Percentiles rank a stretch among this genome's conserved stretches.
Evolutionary conservation across 2,797 vertebrate species (phyloP).

Genomic region (Amniataba percoides): DNA sequence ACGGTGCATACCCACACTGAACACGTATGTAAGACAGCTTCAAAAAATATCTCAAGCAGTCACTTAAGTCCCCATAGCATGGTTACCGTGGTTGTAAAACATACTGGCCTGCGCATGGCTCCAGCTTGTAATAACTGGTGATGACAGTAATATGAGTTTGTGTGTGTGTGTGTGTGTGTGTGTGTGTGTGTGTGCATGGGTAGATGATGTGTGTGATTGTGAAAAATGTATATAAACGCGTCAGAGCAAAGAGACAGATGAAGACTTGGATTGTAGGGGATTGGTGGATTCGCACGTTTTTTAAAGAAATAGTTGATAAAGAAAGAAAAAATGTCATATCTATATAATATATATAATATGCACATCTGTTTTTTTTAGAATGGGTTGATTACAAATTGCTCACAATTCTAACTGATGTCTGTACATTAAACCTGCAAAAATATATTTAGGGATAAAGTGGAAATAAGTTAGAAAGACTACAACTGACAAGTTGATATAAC

Average conservation of each 20-base stretch:
- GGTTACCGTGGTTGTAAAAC: slow-evolving; percentile 81
- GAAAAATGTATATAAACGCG: slow-evolving; percentile 38
- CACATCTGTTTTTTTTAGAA: background rate
- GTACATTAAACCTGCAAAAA: background rate
- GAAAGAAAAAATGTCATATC: background rate
- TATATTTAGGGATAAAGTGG: too few relatives aligned
- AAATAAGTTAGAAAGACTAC: slow-evolving; percentile 5
- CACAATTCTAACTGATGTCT: background rate
- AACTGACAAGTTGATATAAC: background rate
- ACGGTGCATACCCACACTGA: slow-evolving; percentile 27
- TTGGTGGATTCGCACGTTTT: slow-evolving; percentile 14
- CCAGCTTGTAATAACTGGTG: slow-evolving; percentile 78
- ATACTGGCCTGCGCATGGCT: slow-evolving; percentile 66
- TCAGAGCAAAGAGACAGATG: slow-evolving; percentile 21
- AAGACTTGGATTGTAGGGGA: slow-evolving; percentile 11
- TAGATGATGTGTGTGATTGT: slow-evolving; percentile 47
- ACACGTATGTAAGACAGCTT: slow-evolving; percentile 57
- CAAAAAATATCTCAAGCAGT: slow-evolving; percentile 83
- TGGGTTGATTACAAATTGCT: background rate
- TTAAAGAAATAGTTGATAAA: slow-evolving; percentile 14
- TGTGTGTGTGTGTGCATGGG: slow-evolving; percentile 43
- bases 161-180: slow-evolving; percentile 36
- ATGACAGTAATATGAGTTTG: slow-evolving; percentile 76
- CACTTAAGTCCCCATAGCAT: slow-evolving; percentile 74
- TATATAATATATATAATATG: background rate